These are phyloP conservation scores for Magallana nippona DNA, from an alignment of 2,888 invertebrate genomes.

Conservation along the genomic window DNA sequence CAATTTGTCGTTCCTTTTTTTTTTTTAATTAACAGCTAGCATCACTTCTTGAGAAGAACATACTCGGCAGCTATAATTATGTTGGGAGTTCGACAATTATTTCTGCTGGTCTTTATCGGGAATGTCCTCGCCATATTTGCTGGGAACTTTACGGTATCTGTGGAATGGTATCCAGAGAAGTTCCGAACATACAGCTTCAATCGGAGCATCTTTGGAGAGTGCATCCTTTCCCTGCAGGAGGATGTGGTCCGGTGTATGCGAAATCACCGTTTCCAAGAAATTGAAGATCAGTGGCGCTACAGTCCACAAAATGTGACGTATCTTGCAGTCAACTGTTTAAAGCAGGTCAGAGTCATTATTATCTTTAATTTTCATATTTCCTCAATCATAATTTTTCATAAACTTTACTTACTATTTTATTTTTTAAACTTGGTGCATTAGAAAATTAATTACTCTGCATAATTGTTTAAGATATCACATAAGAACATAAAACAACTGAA, in stretches of 20 bases:
- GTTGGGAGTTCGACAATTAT: neutral
- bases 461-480: no score
- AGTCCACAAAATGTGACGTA: constrained; percentile 38
- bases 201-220: constrained; percentile 38
- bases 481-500: no score
- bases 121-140: neutral
- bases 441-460: no score
- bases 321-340: constrained; percentile 44
- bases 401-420: no score
- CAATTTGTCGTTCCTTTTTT: no score
- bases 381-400: no score
- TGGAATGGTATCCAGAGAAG: constrained; percentile 36
- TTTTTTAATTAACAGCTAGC: no score
- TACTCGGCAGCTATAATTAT: no score
- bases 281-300: constrained; percentile 44
- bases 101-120: neutral
- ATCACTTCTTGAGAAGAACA: no score
- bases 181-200: constrained; percentile 29
- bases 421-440: no score
- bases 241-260: constrained; percentile 46
- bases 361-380: neutral
- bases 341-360: neutral
- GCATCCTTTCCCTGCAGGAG: constrained; percentile 31
- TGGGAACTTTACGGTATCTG: constrained; percentile 1
- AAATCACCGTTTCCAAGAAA: constrained; percentile 40